phyloP scores from a whole-genome alignment of 2,113 vertebrate species.

The Calidris pugnax region DNA sequence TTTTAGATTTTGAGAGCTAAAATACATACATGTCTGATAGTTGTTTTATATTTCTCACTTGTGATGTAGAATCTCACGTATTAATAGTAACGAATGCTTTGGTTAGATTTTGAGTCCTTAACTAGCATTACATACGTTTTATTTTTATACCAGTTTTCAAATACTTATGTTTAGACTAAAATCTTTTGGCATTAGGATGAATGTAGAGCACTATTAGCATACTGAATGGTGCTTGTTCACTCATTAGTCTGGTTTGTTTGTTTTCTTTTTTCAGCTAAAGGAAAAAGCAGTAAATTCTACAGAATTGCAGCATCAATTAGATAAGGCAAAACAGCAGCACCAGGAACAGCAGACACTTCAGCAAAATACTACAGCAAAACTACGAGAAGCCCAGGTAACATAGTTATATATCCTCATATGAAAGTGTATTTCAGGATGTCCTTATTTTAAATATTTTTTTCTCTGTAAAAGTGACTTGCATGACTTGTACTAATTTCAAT shows the following conservation, averaged over 20 bases:
- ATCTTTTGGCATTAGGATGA: background rate
- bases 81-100: conserved; percentile 25
- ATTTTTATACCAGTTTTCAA: background rate
- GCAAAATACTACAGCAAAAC: conserved; percentile 91
- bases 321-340: conserved; percentile 94
- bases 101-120: background rate
- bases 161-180: background rate
- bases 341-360: conserved; percentile 93
- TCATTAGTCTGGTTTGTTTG: background rate
- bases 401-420: background rate
- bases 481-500: background rate
- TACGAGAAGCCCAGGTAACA: conserved; percentile 93
- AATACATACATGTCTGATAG: background rate
- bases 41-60: background rate
- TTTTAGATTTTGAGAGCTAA: background rate
- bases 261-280: conserved; percentile 82
- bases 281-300: conserved; percentile 84
- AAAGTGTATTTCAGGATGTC: background rate
- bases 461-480: background rate
- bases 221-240: background rate
- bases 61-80: background rate
- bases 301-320: conserved; percentile 93
- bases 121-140: background rate
- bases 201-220: background rate
- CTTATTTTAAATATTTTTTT: background rate